A percentile compares a stretch with the other conserved stretches of the same genome.
phyloP scores from a whole-genome alignment of 2,113 vertebrate species.

The Arothron firmamentum region DNA sequence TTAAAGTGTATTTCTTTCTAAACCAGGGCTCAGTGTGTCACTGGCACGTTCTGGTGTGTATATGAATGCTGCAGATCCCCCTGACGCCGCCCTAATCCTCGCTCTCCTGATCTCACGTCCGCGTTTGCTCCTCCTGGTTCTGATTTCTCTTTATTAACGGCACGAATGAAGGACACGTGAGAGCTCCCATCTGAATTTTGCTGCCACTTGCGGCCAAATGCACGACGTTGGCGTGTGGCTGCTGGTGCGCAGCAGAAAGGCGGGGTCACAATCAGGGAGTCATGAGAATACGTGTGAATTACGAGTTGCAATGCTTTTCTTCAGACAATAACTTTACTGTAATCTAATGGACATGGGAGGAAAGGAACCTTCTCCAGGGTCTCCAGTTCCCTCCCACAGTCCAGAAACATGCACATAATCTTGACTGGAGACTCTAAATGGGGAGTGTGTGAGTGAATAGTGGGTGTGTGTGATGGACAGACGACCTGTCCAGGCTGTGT shows the following conservation, averaged over 20 bases:
- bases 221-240: background rate
- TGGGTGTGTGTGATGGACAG: background rate
- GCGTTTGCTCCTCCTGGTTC: constrained; percentile 35
- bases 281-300: constrained; percentile 38
- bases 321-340: constrained; percentile 21
- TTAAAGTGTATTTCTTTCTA: constrained; percentile 35
- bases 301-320: constrained; percentile 32
- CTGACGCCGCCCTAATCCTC: constrained; percentile 53
- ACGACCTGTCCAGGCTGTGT: background rate
- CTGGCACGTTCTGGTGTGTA: constrained; percentile 44
- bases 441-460: too few relatives aligned
- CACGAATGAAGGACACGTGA: constrained; percentile 25
- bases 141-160: constrained; percentile 43
- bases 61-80: constrained; percentile 38
- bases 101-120: constrained; percentile 40
- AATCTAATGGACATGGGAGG: constrained; percentile 26
- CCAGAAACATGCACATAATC: constrained; percentile 1
- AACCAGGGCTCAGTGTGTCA: constrained; percentile 46
- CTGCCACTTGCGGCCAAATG: constrained; percentile 8
- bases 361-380: constrained; percentile 7
- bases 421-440: background rate
- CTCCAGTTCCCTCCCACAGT: background rate
- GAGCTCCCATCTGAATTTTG: constrained; percentile 26
- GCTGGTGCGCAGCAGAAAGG: constrained; percentile 6
- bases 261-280: constrained; percentile 18